Base-by-base conservation (phyloP, 2,797 vertebrate species). In the Gymnothorax javanicus region DNA sequence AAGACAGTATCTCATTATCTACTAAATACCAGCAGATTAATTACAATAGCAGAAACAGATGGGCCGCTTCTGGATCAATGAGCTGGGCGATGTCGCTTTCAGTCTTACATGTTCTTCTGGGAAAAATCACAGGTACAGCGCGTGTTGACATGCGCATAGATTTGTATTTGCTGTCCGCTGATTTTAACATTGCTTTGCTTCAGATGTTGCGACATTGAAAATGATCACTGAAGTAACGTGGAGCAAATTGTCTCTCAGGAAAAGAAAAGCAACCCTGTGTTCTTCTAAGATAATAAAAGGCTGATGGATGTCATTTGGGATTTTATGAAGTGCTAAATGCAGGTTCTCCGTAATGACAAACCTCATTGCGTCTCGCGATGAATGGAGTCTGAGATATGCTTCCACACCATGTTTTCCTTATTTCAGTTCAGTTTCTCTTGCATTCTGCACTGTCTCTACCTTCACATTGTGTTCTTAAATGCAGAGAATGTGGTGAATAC, bases 41-140 rank as follows among this genome's bases (percentile, higher is more conserved):
- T 96, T 96, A 95, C 93, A 94, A 92, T 94, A 94, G 95, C 95
- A 94, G 92, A 95, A 95, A 96, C 95, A 96, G 94, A 95, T 95
- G 95, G 95, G 91, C 93, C 90, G 91, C 94, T 94, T 91, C 92
- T 89, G 92, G 94, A 94, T 95, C 94, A 94, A 7, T 59, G 82
- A 58, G 50, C 5, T 6, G 27, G 57, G 82, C 27, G 27, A 43
- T 83, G 27, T 52, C 20, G 1, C 58, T 52, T n/a, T 79, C 75
- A 23, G 43, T 79, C 15, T 52, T 23, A 79, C 75, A 52, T n/a
- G 43, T 79, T 79, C 75, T 75, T 79, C 71, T 75, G 71, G 75
- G 75, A n/a, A 8, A 54, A 79, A 20, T 79, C 75, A 52, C 75
- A 79, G 75, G 20, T 54, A 54, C 75, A 4, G 75, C 75, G 1